Base-by-base conservation (phyloP, 2,888 invertebrate species). In the Galerucella nymphaeae region DNA sequence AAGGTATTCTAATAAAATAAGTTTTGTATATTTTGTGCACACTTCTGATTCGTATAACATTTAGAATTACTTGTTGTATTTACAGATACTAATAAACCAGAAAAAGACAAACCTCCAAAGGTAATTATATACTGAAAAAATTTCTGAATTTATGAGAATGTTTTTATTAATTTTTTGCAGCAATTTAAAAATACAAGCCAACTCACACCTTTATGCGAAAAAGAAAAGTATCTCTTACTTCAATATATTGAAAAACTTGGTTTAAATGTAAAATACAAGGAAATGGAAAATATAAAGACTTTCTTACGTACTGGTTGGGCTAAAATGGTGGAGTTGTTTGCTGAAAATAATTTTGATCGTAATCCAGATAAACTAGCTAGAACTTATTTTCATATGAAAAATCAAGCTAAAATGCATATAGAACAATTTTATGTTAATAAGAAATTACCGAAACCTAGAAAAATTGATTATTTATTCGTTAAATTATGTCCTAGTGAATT, bases 361-460 rank as follows among this genome's bases (percentile, higher is more conserved):
- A 70, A 50, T 30, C 42, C 66, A 1, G 70, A 73, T 13, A 73
- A 73, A 38, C 59, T 73, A 57, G 61, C 73, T 16, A 67, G 70
- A 45, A 70, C 70, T 53, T 73, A 70, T 53, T 67, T 73, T 18
- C 70, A 73, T 48, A 53, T 73, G 61, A 73, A 73, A 64, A 70
- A 73, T 38, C 70, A 73, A 58, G 73, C 70, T 11, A 70, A 73
- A 53, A 48, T 64, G 14, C 73, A 73, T 58, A 64, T 73, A 20
- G 67, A 73, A 63, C 55, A 67, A 45, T 73, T 64, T 63, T 73
- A 73, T 45, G 67, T 58, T 18, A 30, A 67, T 11, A 73, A 70
- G 14, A 70, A 73, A 50, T 58, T 65, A 13, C 70, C 70, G 9
- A 64, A 63, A 42, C 73, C 70, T 13, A 63, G 45, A 41, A 55